A percentile compares a stretch with the other conserved stretches of the same genome.
Evolutionary conservation across 2,113 vertebrate species (phyloP).

Genomic region (Heterocephalus glaber): DNA sequence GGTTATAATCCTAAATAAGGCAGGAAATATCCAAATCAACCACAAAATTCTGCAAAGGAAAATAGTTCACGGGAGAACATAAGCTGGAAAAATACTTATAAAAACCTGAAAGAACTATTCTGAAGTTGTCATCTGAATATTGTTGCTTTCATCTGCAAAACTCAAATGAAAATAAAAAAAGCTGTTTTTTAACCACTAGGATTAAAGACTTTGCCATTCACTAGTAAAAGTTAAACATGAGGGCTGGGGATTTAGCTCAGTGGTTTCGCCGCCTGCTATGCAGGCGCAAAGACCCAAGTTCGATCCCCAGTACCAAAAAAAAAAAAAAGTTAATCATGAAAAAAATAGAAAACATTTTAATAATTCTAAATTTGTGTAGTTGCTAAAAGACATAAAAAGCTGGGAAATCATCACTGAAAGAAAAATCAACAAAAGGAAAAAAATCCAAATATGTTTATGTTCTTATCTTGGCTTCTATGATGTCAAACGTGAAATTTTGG

Average conservation of each 20-base stretch:
- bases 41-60: constrained; percentile 67
- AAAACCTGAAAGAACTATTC: constrained; percentile 51
- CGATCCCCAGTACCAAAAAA: too few relatives aligned
- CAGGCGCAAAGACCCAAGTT: too few relatives aligned
- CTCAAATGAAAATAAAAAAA: constrained; percentile 70
- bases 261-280: too few relatives aligned
- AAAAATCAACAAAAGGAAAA: constrained; percentile 76
- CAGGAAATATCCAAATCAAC: constrained; percentile 73
- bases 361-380: constrained; percentile 76
- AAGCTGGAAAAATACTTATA: constrained; percentile 66
- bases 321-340: constrained; percentile 72
- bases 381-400: constrained; percentile 76
- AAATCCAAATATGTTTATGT: constrained; percentile 73
- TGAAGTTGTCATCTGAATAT: constrained; percentile 64
- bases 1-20: constrained; percentile 76
- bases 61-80: constrained; percentile 50
- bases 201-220: constrained; percentile 66
- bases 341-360: constrained; percentile 75
- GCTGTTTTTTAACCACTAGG: constrained; percentile 50
- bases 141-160: constrained; percentile 73
- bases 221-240: constrained; percentile 74
- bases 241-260: too few relatives aligned
- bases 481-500: constrained; percentile 73
- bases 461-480: constrained; percentile 77
- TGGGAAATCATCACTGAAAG: constrained; percentile 73